phyloP scores from a whole-genome alignment of 2,888 invertebrate genomes.

The Cancer borealis region DNA sequence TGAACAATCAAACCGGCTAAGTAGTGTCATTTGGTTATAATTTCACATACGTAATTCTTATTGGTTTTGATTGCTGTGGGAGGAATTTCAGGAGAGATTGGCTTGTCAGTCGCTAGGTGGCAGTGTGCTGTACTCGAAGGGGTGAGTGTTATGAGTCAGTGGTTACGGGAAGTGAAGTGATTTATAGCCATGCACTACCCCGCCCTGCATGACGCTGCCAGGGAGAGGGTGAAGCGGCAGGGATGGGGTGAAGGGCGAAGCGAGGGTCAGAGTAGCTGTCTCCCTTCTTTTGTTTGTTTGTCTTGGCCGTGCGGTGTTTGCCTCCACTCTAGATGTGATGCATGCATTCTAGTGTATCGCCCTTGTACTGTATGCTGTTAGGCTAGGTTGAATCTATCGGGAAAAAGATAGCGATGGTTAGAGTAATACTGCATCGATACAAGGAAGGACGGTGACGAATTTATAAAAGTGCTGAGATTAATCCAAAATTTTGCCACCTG shows the following conservation, averaged over 20 bases:
- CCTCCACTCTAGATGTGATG: too few relatives aligned
- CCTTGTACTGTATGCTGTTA: too few relatives aligned
- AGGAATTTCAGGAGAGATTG: not conserved
- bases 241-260: not conserved
- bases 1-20: not conserved
- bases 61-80: not conserved
- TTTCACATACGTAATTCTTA: not conserved
- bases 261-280: not conserved
- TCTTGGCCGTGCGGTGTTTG: too few relatives aligned
- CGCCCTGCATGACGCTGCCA: not conserved
- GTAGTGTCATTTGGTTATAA: not conserved
- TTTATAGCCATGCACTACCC: not conserved
- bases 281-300: too few relatives aligned
- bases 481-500: too few relatives aligned
- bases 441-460: too few relatives aligned
- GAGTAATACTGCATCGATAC: too few relatives aligned
- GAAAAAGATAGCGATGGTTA: too few relatives aligned
- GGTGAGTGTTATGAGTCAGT: slow-evolving; percentile 1
- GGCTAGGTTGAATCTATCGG: too few relatives aligned
- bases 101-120: not conserved
- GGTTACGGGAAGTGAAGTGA: not conserved
- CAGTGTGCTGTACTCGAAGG: not conserved
- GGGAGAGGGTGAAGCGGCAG: not conserved
- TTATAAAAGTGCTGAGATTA: too few relatives aligned
- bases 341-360: too few relatives aligned